These are phyloP conservation scores for Fabriciana adippe DNA, from an alignment of 2,888 invertebrate genomes.

Conservation along the genomic window DNA sequence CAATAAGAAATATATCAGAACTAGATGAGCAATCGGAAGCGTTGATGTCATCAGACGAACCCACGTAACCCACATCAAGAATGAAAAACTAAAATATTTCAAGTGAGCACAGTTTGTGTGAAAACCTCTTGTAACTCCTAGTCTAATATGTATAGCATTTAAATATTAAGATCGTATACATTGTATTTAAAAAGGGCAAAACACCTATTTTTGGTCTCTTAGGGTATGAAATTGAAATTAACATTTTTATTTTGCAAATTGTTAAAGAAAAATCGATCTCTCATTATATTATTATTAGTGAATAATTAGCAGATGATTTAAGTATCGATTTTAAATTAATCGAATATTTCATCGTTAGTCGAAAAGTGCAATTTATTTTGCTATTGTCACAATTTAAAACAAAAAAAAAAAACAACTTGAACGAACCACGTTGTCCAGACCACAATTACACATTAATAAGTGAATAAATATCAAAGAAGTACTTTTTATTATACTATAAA, in stretches of 20 bases:
- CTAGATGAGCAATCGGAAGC: slow-evolving; percentile 84
- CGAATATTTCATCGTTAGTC: too few relatives aligned
- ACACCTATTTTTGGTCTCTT: neutral
- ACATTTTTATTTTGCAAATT: neutral
- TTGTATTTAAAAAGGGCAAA: neutral
- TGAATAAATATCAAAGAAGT: too few relatives aligned
- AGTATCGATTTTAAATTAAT: slow-evolving; percentile 4
- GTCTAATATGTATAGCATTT: slow-evolving; percentile 43
- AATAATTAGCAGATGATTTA: neutral
- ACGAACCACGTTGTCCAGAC: too few relatives aligned
- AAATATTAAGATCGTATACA: slow-evolving; percentile 13
- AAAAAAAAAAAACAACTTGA: too few relatives aligned
- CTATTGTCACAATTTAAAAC: too few relatives aligned
- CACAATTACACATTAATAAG: too few relatives aligned
- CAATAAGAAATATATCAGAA: slow-evolving; percentile 77
- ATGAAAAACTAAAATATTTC: slow-evolving; percentile 26
- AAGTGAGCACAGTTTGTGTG: slow-evolving; percentile 52
- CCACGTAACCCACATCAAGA: slow-evolving; percentile 61
- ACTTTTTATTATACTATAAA: too few relatives aligned
- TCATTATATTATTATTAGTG: slow-evolving; percentile 9
- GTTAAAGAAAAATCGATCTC: slow-evolving; percentile 7
- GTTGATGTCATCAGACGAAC: slow-evolving; percentile 78
- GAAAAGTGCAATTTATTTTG: too few relatives aligned
- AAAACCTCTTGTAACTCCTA: slow-evolving; percentile 50
- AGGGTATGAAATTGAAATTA: neutral